phyloP scores from a whole-genome alignment of 1,140 invertebrate genomes.

The Laupala kohalensis region DNA sequence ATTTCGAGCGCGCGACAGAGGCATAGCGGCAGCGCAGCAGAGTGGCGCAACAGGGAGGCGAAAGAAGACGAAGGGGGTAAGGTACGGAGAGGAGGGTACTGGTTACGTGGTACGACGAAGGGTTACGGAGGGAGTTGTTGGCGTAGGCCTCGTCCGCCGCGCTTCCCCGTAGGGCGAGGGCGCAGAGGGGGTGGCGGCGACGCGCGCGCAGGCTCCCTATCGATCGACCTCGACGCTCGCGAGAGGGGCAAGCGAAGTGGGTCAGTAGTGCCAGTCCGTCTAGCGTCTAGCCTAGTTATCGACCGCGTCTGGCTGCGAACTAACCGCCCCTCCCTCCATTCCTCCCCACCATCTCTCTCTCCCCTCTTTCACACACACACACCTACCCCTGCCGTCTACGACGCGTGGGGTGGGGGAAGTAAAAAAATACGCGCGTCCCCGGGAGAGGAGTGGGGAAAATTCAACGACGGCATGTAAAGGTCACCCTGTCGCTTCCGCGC shows the following conservation, averaged over 20 bases:
- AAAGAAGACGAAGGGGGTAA: too few species aligned
- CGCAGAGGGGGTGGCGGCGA: too few species aligned
- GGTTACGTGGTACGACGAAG: not conserved
- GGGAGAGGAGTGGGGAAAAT: not conserved
- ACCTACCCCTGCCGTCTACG: too few species aligned
- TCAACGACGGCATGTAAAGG: not conserved
- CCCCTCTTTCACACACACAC: too few species aligned
- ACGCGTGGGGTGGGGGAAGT: too few species aligned
- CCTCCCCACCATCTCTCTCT: too few species aligned
- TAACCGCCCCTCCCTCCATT: not conserved
- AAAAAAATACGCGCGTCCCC: not conserved
- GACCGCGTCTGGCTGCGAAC: not conserved
- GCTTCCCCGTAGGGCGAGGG: too few species aligned
- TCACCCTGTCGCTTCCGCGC: not conserved
- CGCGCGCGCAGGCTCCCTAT: not conserved
- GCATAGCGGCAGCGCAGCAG: too few species aligned
- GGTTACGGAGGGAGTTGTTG: not conserved
- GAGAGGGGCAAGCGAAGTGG: not conserved
- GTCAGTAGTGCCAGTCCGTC: constrained; percentile 4
- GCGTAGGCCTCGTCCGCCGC: not conserved
- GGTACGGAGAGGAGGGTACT: too few species aligned
- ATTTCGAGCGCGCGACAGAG: not conserved
- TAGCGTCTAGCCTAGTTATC: constrained; percentile 4
- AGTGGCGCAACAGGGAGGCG: too few species aligned
- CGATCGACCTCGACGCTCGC: not conserved